These are phyloP conservation scores for Empidonax traillii DNA, from an alignment of 2,113 vertebrate species.

Conservation along the genomic window DNA sequence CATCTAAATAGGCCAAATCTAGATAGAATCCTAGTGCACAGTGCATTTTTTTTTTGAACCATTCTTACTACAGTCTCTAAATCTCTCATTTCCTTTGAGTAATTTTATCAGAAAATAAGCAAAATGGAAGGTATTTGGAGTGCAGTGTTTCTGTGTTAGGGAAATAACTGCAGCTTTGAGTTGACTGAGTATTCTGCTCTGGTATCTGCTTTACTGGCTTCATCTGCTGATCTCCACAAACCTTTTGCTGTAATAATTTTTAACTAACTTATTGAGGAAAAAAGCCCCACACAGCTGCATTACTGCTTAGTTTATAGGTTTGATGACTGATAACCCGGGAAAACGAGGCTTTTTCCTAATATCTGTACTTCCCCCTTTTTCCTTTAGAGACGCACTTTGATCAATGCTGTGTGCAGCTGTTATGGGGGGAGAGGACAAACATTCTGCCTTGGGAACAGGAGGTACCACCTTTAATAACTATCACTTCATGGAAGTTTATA, in stretches of 20 bases:
- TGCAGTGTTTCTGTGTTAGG: not conserved
- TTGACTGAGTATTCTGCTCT: not conserved
- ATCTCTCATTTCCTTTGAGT: not conserved
- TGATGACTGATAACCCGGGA: not conserved
- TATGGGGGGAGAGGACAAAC: not conserved
- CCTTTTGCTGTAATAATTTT: not conserved
- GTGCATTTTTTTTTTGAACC: not conserved
- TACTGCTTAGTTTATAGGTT: slow-evolving; percentile 13
- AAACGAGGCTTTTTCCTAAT: not conserved
- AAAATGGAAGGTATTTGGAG: not conserved
- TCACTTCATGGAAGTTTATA: not conserved
- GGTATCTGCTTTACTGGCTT: not conserved
- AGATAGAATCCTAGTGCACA: not conserved
- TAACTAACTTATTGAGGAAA: not conserved
- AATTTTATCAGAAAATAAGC: not conserved
- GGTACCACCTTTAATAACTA: not conserved
- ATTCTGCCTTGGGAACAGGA: not conserved
- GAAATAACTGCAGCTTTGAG: not conserved
- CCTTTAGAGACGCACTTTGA: not conserved
- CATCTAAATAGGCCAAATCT: not conserved
- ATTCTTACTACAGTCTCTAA: not conserved
- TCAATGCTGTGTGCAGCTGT: not conserved
- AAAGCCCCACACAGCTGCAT: not conserved
- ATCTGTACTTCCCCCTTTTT: not conserved
- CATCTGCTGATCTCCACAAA: not conserved